Evolutionary conservation across 2,113 vertebrate species (phyloP).

Genomic region (Setophaga kirtlandii): DNA sequence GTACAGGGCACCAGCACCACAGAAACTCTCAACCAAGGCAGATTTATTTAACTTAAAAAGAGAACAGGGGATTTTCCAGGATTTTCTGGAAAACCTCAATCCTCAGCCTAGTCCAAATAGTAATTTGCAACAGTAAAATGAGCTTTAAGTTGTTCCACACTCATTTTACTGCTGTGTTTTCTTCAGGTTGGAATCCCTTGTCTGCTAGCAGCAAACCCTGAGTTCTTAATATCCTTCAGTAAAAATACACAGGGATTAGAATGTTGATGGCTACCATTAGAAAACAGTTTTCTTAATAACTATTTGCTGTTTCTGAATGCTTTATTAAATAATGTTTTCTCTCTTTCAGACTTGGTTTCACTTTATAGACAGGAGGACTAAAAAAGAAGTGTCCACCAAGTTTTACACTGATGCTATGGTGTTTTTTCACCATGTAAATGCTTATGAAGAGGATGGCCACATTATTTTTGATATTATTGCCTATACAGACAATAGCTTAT

Average conservation of each 20-base stretch:
- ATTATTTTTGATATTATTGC: slow-evolving; percentile 87
- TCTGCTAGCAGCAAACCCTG: neutral
- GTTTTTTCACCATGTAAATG: slow-evolving; percentile 91
- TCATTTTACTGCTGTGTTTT: neutral
- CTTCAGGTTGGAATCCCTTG: neutral
- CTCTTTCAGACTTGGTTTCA: slow-evolving; percentile 88
- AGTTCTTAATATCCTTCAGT: neutral
- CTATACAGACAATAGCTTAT: slow-evolving; percentile 85
- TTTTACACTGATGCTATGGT: slow-evolving; percentile 83
- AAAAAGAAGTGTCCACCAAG: slow-evolving; percentile 78
- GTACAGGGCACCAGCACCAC: neutral
- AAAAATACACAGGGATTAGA: neutral
- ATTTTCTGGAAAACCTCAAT: neutral
- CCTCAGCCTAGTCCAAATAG: neutral
- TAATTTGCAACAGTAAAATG: neutral
- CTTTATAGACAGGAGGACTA: slow-evolving; percentile 85
- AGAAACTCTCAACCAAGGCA: neutral
- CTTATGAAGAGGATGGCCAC: slow-evolving; percentile 88
- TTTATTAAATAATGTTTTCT: neutral
- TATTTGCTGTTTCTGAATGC: neutral
- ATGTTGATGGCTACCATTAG: neutral
- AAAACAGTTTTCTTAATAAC: neutral
- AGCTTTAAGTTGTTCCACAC: neutral
- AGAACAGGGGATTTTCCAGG: neutral
- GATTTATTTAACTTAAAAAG: neutral